These are phyloP conservation scores for Anorthoa munda DNA, from an alignment of 2,888 invertebrate genomes.

Conservation along the genomic window DNA sequence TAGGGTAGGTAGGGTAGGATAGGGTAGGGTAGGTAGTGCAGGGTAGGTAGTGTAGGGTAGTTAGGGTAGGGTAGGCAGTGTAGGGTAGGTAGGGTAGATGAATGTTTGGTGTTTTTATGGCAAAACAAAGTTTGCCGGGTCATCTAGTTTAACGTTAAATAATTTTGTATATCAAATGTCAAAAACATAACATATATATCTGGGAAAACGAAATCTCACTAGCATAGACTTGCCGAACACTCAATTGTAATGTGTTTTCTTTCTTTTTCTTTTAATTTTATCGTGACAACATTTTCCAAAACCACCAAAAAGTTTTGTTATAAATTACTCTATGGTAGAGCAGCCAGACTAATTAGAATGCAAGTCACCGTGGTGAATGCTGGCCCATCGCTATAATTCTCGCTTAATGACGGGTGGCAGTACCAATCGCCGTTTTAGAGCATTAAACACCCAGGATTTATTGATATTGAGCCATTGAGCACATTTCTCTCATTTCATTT, in stretches of 20 bases:
- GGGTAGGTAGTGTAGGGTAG: no score
- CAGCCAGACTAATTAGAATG: slow-evolving; percentile 56
- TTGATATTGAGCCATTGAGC: slow-evolving; percentile 47
- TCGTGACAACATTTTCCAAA: slow-evolving; percentile 31
- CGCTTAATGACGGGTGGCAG: slow-evolving; percentile 60
- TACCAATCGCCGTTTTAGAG: slow-evolving; percentile 60
- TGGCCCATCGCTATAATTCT: slow-evolving; percentile 60
- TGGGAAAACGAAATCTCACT: background rate
- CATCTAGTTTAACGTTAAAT: no score
- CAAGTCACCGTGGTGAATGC: slow-evolving; percentile 59
- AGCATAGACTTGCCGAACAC: background rate
- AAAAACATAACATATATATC: background rate
- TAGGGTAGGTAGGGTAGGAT: no score
- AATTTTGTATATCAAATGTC: no score
- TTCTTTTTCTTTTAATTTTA: no score
- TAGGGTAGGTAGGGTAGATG: no score
- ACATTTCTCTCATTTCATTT: no score
- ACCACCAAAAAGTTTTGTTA: slow-evolving; percentile 46
- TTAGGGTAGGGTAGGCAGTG: no score
- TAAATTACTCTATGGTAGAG: slow-evolving; percentile 44
- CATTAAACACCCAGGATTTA: slow-evolving; percentile 60
- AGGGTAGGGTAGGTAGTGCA: no score
- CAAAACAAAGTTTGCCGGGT: no score
- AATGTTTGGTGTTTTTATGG: no score
- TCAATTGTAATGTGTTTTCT: no score